phyloP scores from a whole-genome alignment of 1,140 invertebrate genomes.

The Drosophila yakuba region DNA sequence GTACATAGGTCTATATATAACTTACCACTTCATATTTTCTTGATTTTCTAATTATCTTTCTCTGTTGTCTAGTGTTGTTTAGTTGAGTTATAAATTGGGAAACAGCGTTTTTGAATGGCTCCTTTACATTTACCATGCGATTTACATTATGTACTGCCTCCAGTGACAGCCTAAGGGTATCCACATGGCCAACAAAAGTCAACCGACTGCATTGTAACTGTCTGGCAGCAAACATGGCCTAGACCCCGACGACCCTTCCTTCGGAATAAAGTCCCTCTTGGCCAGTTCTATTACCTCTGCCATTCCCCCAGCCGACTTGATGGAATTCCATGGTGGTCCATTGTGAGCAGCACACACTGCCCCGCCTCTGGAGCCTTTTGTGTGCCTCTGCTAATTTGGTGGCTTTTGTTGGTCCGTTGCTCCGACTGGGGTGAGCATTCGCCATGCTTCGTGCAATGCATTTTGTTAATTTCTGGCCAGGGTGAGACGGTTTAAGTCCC shows the following conservation, averaged over 20 bases:
- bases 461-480: slow-evolving; percentile 48
- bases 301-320: slow-evolving; percentile 23
- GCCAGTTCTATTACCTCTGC: slow-evolving; percentile 26
- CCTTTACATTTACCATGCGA: not conserved
- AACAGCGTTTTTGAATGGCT: too few relatives aligned
- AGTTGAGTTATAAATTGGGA: too few relatives aligned
- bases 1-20: too few relatives aligned
- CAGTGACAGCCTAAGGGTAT: not conserved
- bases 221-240: slow-evolving; percentile 36
- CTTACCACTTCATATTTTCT: too few relatives aligned
- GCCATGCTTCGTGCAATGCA: slow-evolving; percentile 37
- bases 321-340: slow-evolving; percentile 61
- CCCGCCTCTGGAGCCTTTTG: slow-evolving; percentile 39
- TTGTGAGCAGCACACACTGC: slow-evolving; percentile 41
- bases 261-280: not conserved
- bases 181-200: slow-evolving; percentile 29
- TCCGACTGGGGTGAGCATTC: slow-evolving; percentile 15
- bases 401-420: slow-evolving; percentile 66
- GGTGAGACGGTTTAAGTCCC: slow-evolving; percentile 16
- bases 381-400: slow-evolving; percentile 76
- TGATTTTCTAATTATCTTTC: too few relatives aligned
- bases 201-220: slow-evolving; percentile 39
- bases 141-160: not conserved
- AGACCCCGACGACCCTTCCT: not conserved
- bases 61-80: too few relatives aligned